Conservation (phyloP, 2,888 invertebrate species). For the Podotricha telesiphe region DNA sequence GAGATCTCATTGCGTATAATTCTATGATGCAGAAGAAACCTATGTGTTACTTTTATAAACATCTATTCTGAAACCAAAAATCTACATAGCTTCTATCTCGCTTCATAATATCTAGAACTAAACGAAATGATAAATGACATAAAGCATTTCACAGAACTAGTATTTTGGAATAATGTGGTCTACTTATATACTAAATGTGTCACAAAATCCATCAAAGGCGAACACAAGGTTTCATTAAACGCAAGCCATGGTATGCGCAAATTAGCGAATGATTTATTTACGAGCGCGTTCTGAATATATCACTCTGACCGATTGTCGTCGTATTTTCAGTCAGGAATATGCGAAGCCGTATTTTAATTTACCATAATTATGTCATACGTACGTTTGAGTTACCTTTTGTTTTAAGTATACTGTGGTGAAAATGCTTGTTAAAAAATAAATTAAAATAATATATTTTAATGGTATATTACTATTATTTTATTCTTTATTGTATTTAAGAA, state of each 20-base stretch:
- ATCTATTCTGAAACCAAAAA: too few relatives aligned
- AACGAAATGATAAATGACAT: not conserved
- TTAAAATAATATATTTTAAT: too few relatives aligned
- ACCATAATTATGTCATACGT: slow-evolving; percentile 25
- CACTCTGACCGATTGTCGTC: slow-evolving; percentile 36
- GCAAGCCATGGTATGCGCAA: slow-evolving; percentile 42
- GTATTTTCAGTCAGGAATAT: slow-evolving; percentile 29
- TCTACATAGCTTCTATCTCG: too few relatives aligned
- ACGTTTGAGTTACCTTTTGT: too few relatives aligned
- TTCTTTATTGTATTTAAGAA: too few relatives aligned
- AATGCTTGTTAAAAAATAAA: too few relatives aligned
- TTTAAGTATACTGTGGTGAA: too few relatives aligned
- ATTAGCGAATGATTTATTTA: slow-evolving; percentile 49
- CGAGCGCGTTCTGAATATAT: slow-evolving; percentile 45
- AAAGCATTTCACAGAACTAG: not conserved
- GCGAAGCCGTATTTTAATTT: slow-evolving; percentile 17
- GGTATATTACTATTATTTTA: too few relatives aligned
- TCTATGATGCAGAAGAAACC: too few relatives aligned
- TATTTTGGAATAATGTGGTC: not conserved
- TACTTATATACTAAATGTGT: not conserved
- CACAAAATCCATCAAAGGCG: slow-evolving; percentile 22
- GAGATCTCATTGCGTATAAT: too few relatives aligned
- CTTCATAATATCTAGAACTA: not conserved
- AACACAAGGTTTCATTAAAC: slow-evolving; percentile 30
- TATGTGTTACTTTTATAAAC: too few relatives aligned